Evolutionary conservation across 2,113 vertebrate genomes (phyloP).

Genomic region (Gobiocypris rarus): DNA sequence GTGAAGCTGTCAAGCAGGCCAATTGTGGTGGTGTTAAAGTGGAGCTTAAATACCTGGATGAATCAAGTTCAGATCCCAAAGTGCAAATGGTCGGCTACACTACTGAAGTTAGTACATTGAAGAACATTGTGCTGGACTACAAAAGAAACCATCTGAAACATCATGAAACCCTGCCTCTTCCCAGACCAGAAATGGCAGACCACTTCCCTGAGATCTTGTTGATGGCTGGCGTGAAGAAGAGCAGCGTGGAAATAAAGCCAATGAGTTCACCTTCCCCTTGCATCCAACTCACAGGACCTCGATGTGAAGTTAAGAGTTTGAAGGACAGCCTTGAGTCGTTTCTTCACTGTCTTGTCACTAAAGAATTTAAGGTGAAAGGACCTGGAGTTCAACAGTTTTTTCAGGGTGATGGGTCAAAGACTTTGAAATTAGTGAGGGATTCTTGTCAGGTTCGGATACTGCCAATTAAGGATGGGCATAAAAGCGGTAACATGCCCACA

Average conservation of each 20-base stretch:
- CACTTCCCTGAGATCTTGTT: constrained; percentile 56
- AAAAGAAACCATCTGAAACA: constrained; percentile 54
- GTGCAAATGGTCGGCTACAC: constrained; percentile 65
- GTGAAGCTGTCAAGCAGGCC: constrained; percentile 27
- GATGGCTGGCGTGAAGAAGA: constrained; percentile 48
- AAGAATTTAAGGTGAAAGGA: constrained; percentile 55
- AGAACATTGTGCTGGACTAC: constrained; percentile 57
- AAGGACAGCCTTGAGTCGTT: background rate
- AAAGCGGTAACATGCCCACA: background rate
- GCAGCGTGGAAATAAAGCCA: constrained; percentile 46
- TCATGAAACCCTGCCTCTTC: constrained; percentile 53
- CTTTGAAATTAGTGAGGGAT: constrained; percentile 54
- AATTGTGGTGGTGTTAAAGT: constrained; percentile 54
- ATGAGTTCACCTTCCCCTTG: constrained; percentile 41
- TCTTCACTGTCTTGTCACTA: constrained; percentile 46
- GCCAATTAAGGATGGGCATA: background rate
- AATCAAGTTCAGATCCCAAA: background rate
- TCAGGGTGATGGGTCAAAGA: constrained; percentile 50
- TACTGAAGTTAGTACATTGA: constrained; percentile 58
- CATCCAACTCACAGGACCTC: constrained; percentile 64
- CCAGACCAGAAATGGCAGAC: constrained; percentile 57
- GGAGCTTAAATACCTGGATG: constrained; percentile 53
- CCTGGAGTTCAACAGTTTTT: constrained; percentile 64
- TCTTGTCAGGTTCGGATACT: constrained; percentile 58
- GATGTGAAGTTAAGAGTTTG: constrained; percentile 43